Evolutionary conservation across 2,888 invertebrate genomes (phyloP).

Genomic region (Neoaliturus tenellus): DNA sequence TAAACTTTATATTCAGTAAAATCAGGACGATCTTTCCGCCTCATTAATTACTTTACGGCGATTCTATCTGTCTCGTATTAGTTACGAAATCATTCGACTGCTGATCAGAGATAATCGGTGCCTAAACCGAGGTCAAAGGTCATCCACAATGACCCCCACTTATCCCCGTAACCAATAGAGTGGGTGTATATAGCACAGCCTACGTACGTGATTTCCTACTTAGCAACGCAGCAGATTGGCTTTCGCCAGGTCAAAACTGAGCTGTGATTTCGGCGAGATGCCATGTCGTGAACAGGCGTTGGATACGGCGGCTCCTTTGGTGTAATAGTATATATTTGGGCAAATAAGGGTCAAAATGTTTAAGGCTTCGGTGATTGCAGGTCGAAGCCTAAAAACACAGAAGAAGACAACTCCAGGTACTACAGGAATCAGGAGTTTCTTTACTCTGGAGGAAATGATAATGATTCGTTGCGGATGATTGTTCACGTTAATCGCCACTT

Average conservation of each 20-base stretch:
- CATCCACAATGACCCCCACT: neutral
- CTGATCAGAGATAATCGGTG: slow-evolving; percentile 17
- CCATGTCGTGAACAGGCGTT: neutral
- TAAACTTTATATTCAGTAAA: too few relatives aligned
- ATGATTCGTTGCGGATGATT: too few relatives aligned
- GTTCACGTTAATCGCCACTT: too few relatives aligned
- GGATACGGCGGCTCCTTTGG: neutral
- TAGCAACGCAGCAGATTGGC: neutral
- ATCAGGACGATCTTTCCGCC: too few relatives aligned
- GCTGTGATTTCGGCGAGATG: neutral
- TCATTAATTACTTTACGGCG: too few relatives aligned
- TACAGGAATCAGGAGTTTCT: too few relatives aligned
- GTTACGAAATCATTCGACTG: slow-evolving; percentile 2
- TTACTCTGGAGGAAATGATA: too few relatives aligned
- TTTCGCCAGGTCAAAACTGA: neutral
- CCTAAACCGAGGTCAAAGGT: slow-evolving; percentile 16
- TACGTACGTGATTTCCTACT: slow-evolving; percentile 11
- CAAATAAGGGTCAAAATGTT: neutral
- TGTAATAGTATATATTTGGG: neutral
- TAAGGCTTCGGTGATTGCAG: too few relatives aligned
- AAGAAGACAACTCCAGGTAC: too few relatives aligned
- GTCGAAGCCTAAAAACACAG: too few relatives aligned
- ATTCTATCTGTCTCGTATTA: neutral
- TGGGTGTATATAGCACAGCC: neutral
- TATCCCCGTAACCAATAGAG: slow-evolving; percentile 20